These are phyloP conservation scores for Hemiprocne comata DNA, from an alignment of 2,113 vertebrate species.

Conservation along the genomic window DNA sequence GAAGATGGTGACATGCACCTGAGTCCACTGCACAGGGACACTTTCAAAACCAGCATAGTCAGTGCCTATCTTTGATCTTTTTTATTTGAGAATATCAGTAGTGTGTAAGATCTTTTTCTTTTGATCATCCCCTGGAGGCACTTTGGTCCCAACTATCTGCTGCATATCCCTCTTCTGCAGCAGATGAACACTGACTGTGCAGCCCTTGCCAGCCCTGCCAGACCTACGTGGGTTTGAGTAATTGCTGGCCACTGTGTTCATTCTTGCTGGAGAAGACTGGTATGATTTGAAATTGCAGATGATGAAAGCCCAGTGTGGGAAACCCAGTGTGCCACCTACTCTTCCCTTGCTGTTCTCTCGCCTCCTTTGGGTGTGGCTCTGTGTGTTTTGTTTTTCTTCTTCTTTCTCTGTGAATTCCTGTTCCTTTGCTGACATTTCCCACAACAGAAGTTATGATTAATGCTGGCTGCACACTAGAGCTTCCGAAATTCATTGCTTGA, in stretches of 20 bases:
- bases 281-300: not conserved
- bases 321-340: conserved; percentile 44
- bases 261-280: not conserved
- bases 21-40: not conserved
- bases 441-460: conserved; percentile 60
- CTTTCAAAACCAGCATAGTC: not conserved
- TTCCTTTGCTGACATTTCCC: conserved; percentile 55
- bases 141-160: not conserved
- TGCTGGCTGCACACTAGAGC: conserved; percentile 30
- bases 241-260: not conserved
- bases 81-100: not conserved
- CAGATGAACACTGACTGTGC: not conserved
- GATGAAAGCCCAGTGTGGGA: not conserved
- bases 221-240: not conserved
- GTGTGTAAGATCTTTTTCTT: not conserved
- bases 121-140: not conserved
- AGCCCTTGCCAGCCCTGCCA: not conserved
- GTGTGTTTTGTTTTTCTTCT: not conserved
- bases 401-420: conserved; percentile 9
- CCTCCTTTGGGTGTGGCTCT: conserved; percentile 18
- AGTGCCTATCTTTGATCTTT: not conserved
- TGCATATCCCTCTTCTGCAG: not conserved
- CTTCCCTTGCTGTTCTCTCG: not conserved
- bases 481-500: conserved; percentile 68
- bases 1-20: not conserved